Base-by-base conservation (phyloP, 2,113 vertebrate species). In the Calypte anna region DNA sequence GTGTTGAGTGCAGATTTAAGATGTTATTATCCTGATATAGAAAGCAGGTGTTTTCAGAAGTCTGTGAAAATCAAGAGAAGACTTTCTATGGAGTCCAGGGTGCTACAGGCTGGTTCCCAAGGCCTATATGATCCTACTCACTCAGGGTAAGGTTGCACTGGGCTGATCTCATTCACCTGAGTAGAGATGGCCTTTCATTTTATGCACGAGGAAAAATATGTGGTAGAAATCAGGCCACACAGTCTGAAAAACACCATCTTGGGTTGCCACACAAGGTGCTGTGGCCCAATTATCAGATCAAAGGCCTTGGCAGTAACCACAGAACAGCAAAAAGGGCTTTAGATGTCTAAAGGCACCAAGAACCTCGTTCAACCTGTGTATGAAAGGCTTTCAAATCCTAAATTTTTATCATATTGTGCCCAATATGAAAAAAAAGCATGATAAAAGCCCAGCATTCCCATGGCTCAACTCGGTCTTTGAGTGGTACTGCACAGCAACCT, bases 291-390 rank as follows among this genome's bases (percentile, higher is more conserved):
- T 54, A 57, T 24, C 12, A 78, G 79, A 82, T 94, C 63, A 94
- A 95, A 93, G 81, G 50, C 67, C 40, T 78, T 92, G 64, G 28
- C 17, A 77, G 11, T 50, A 63, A 89, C 91, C 84, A 91, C 43
- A 82, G 73, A 67, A 48, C 28, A 79, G 62, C 61, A 83, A 93
- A 94, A 94, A 62, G 33, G 2, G 10, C 62, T 96, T 92, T 55
- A 90, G 46, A 67, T 86, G 89, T 67, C 86, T 86, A 86, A n/a
- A 82, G 63, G 62, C 38, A 14, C 58, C 12, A 21, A 77, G 50
- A 83, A 61, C 82, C 51, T 87, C 43, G 57, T 82, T 79, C 57
- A 85, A 38, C 33, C 23, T 14, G 1, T 46, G 4, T 28, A 58
- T 81, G 53, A 64, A 66, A 81, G 25, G 16, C 54, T 25, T 79